These are phyloP conservation scores for Clytia hemisphaerica DNA, from an alignment of 30 jellyfish, hydroid and myxozoan genomes.

Conservation along the genomic window DNA sequence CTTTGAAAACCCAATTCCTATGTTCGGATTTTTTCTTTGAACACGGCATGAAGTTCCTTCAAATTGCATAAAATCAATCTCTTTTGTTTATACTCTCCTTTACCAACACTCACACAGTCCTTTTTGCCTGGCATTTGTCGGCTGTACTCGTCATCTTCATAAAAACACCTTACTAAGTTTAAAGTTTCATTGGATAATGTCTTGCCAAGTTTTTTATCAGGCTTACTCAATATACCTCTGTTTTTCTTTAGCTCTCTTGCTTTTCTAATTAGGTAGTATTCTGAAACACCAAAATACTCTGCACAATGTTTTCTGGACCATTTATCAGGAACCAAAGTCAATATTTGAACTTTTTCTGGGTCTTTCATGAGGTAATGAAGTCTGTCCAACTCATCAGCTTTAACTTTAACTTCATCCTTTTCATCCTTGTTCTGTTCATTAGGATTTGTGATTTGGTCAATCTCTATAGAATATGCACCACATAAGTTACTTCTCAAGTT, in stretches of 20 bases:
- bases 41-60: conserved; percentile 44
- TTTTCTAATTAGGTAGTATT: conserved; percentile 12
- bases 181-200: neutral
- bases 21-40: conserved; percentile 31
- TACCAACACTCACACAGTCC: conserved; percentile 37
- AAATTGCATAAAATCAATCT: conserved; percentile 45
- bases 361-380: conserved; percentile 17
- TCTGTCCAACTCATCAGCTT: conserved; percentile 23
- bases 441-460: too few relatives aligned
- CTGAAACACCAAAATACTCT: conserved; percentile 23
- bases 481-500: too few relatives aligned
- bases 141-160: conserved; percentile 53
- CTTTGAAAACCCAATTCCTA: conserved; percentile 44
- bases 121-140: conserved; percentile 58
- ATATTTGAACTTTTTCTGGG: conserved; percentile 8
- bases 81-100: conserved; percentile 20
- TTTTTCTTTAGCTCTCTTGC: conserved; percentile 19
- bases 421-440: conserved; percentile 3
- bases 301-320: conserved; percentile 44
- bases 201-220: conserved; percentile 12
- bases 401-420: conserved; percentile 11
- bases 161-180: conserved; percentile 12
- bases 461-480: too few relatives aligned
- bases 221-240: conserved; percentile 24
- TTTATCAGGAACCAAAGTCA: conserved; percentile 24